phyloP scores from a whole-genome alignment of 2,797 vertebrate genomes.

The Bufotes viridis region DNA sequence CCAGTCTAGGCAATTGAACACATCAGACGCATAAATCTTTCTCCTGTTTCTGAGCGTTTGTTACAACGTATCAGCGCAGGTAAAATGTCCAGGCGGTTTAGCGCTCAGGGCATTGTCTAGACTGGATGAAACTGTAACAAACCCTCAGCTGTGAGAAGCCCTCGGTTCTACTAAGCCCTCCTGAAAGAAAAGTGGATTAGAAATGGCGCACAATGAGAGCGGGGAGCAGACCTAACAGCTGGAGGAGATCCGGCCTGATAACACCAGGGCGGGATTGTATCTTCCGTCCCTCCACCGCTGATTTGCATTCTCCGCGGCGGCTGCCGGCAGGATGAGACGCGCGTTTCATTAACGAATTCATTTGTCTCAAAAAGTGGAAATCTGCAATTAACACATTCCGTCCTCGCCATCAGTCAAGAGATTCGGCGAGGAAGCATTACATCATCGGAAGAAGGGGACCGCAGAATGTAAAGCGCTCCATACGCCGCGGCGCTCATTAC shows the following conservation, averaged over 20 bases:
- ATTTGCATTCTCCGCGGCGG: slow-evolving; percentile 38
- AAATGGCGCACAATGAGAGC: not conserved
- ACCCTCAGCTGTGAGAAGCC: not conserved
- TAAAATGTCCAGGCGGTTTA: no score
- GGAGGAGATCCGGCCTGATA: not conserved
- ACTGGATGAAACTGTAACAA: not conserved
- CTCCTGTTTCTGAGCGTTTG: no score
- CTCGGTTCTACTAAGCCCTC: no score
- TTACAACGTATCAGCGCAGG: no score
- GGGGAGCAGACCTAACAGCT: not conserved
- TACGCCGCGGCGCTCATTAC: no score
- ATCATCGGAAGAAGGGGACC: no score
- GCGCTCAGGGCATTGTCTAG: not conserved
- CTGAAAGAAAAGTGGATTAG: no score
- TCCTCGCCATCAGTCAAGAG: not conserved
- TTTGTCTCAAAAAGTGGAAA: not conserved
- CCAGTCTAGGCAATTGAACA: no score
- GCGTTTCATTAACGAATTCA: not conserved
- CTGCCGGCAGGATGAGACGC: not conserved
- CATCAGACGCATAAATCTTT: no score
- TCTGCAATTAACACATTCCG: slow-evolving; percentile 11
- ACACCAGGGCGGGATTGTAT: not conserved
- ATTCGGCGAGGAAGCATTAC: not conserved
- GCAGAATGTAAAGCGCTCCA: no score
- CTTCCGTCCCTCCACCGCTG: slow-evolving; percentile 26